Evolutionary conservation across 1,140 invertebrate species (phyloP).

Genomic region (Anastrepha ludens): DNA sequence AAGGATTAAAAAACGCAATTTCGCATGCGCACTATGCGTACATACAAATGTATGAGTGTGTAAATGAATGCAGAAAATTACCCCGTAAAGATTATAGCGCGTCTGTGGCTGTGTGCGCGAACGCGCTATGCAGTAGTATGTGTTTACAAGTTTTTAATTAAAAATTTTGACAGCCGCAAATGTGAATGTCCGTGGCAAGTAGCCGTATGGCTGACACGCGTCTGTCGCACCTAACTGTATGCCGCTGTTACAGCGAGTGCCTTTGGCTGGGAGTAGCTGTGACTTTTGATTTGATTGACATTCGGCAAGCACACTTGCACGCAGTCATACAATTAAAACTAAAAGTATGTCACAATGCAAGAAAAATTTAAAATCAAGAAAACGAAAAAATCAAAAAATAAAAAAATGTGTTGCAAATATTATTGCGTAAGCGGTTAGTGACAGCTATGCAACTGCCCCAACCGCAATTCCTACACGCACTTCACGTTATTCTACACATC

Average conservation of each 20-base stretch:
- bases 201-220: constrained; percentile 37
- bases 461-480: not conserved
- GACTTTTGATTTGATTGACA: constrained; percentile 46
- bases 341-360: constrained; percentile 20
- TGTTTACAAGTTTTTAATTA: constrained; percentile 52
- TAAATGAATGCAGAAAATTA: no score
- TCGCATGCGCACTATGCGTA: not conserved
- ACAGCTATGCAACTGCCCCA: constrained; percentile 35
- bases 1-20: constrained; percentile 49
- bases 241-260: not conserved
- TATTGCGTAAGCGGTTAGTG: constrained; percentile 50
- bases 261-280: not conserved
- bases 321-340: constrained; percentile 4
- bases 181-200: constrained; percentile 50
- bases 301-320: not conserved
- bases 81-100: not conserved
- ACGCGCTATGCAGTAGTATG: not conserved
- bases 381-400: not conserved
- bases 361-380: not conserved
- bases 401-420: constrained; percentile 8
- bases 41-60: not conserved
- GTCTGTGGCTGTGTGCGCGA: not conserved
- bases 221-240: constrained; percentile 33
- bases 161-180: constrained; percentile 48
- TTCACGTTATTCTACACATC: not conserved